phyloP scores from a whole-genome alignment of 2,113 vertebrate species.

The Nibea coibor region DNA sequence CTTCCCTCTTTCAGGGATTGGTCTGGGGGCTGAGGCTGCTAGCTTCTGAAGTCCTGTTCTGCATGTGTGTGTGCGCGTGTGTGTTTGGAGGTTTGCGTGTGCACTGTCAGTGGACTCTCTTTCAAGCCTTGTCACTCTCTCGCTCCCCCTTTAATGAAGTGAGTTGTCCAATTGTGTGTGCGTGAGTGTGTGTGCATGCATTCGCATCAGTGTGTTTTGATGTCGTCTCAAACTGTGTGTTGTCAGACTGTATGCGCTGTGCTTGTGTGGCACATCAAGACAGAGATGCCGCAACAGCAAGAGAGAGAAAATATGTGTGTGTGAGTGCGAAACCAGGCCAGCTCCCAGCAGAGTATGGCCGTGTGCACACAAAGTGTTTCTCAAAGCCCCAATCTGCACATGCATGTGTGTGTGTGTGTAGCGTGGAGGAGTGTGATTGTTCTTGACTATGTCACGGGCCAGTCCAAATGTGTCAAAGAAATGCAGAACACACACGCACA shows the following conservation, averaged over 20 bases:
- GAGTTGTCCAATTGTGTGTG: not conserved
- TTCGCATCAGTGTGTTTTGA: slow-evolving; percentile 5
- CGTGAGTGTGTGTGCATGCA: not conserved
- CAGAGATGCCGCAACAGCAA: not conserved
- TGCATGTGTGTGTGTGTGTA: slow-evolving; percentile 28
- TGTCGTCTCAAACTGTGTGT: slow-evolving; percentile 29
- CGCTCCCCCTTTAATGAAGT: not conserved
- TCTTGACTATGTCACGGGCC: slow-evolving; percentile 55
- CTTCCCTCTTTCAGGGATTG: slow-evolving; percentile 30
- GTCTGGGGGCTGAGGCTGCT: slow-evolving; percentile 24
- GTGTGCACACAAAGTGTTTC: slow-evolving; percentile 37
- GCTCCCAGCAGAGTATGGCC: slow-evolving; percentile 66
- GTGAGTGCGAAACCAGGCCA: slow-evolving; percentile 71
- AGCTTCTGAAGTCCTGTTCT: slow-evolving; percentile 41
- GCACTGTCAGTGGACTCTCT: slow-evolving; percentile 22
- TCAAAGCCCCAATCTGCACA: slow-evolving; percentile 40
- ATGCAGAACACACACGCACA: slow-evolving; percentile 32
- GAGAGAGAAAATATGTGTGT: not conserved
- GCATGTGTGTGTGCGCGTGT: slow-evolving; percentile 24
- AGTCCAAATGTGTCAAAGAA: slow-evolving; percentile 58
- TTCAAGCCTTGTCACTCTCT: slow-evolving; percentile 32
- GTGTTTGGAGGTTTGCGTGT: not conserved
- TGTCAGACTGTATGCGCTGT: slow-evolving; percentile 19
- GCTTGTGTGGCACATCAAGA: slow-evolving; percentile 32
- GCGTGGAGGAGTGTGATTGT: slow-evolving; percentile 31